A percentile compares a stretch with the other conserved stretches of the same genome.
These are phyloP conservation scores for Notechis scutatus DNA, from an alignment of 2,113 vertebrate species.

Conservation along the genomic window DNA sequence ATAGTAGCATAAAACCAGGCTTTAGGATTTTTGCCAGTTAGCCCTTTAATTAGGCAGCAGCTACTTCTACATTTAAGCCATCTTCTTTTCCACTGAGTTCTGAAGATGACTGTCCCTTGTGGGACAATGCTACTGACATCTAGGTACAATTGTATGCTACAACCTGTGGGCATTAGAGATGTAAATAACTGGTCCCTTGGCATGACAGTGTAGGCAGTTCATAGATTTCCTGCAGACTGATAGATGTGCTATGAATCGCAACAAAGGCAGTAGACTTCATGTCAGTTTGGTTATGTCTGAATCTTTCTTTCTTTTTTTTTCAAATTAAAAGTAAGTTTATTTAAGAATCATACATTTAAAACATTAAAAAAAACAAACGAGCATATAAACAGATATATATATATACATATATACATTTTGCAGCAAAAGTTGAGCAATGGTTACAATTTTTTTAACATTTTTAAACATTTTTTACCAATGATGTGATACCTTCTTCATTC, in stretches of 20 bases:
- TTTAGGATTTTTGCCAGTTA: neutral
- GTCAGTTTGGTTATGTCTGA: neutral
- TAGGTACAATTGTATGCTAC: neutral
- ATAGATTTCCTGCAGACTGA: neutral
- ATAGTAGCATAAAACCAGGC: neutral
- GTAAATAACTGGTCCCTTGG: constrained; percentile 1
- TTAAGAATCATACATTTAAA: no score
- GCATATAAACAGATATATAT: no score
- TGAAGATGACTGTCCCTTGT: neutral
- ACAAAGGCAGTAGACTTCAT: neutral
- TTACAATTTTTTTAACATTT: no score
- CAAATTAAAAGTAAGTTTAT: no score
- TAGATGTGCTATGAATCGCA: neutral
- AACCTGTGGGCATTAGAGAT: neutral
- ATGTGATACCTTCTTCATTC: no score
- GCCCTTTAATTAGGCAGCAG: neutral
- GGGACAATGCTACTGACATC: neutral
- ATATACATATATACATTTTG: no score
- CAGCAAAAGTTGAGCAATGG: no score
- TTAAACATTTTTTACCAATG: no score
- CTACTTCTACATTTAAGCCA: neutral
- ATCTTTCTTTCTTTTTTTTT: no score
- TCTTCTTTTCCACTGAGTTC: neutral
- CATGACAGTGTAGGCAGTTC: neutral
- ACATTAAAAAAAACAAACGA: no score